Percentiles rank a stretch among this genome's conserved stretches.
These are phyloP conservation scores for Orchestia grillus DNA, from an alignment of 1,140 invertebrate genomes.

Conservation along the genomic window DNA sequence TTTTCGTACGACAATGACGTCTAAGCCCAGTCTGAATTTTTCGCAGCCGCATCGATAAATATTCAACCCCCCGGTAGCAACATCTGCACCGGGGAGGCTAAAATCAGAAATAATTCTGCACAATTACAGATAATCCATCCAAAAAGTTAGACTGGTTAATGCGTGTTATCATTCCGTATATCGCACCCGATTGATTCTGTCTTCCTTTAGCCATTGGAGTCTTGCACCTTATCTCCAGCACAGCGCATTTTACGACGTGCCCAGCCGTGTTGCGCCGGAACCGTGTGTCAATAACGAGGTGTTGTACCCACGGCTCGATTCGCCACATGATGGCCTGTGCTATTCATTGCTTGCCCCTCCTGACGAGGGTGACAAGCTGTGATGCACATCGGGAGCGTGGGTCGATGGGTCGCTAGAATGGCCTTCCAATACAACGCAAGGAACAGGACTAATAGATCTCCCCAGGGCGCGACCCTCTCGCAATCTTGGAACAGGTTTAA, in stretches of 20 bases:
- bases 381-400: background rate
- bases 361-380: background rate
- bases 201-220: background rate
- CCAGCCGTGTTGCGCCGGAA: background rate
- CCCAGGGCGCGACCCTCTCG: background rate
- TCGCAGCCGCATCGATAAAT: too few species aligned
- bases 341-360: background rate
- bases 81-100: too few species aligned
- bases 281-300: background rate
- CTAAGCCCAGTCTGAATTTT: too few species aligned
- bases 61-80: too few species aligned
- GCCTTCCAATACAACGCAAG: background rate
- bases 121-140: too few species aligned
- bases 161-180: background rate
- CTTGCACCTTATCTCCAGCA: background rate
- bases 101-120: too few species aligned
- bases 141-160: too few species aligned
- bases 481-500: background rate
- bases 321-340: background rate
- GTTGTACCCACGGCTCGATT: background rate
- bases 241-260: background rate
- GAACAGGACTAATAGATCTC: background rate
- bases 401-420: background rate
- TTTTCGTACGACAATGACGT: background rate
- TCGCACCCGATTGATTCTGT: background rate